A percentile compares a stretch with the other conserved stretches of the same genome.
Conservation (phyloP, 2,888 invertebrate genomes). For the Acleris emargana region DNA sequence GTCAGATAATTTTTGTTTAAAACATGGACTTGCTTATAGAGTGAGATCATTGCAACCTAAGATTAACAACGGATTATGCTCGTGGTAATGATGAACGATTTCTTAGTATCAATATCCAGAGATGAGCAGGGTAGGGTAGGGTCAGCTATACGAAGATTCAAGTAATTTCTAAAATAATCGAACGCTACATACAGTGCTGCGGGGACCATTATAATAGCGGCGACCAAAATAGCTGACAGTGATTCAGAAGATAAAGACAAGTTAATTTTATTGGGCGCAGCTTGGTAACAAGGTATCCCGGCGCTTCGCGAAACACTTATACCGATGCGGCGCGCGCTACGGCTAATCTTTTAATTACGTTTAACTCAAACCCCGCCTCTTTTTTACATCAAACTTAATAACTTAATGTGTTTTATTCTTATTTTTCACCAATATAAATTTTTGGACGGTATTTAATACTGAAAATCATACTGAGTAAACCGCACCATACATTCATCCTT, state of each 20-base stretch:
- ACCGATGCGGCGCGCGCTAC: constrained; percentile 40
- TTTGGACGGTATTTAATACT: background rate
- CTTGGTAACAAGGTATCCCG: constrained; percentile 26
- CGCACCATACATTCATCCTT: background rate
- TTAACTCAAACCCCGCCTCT: constrained; percentile 28
- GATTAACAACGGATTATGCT: too few relatives aligned
- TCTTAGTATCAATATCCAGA: too few relatives aligned
- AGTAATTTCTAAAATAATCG: background rate
- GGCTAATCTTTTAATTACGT: constrained; percentile 44
- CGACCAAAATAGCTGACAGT: background rate
- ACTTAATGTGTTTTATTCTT: constrained; percentile 10
- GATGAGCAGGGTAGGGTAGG: too few relatives aligned
- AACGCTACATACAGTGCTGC: background rate
- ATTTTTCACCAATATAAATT: background rate
- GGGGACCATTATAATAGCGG: background rate
- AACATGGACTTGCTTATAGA: too few relatives aligned
- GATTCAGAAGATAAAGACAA: constrained; percentile 5
- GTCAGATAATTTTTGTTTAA: too few relatives aligned
- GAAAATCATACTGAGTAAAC: background rate
- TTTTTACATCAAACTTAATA: background rate
- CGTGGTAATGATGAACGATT: too few relatives aligned
- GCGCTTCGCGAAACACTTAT: constrained; percentile 44
- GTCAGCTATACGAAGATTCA: too few relatives aligned
- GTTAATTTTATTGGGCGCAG: constrained; percentile 16
- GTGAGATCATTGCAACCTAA: too few relatives aligned